These are phyloP conservation scores for Ptychoptera albimana DNA, from an alignment of 2,888 invertebrate genomes.

Conservation along the genomic window DNA sequence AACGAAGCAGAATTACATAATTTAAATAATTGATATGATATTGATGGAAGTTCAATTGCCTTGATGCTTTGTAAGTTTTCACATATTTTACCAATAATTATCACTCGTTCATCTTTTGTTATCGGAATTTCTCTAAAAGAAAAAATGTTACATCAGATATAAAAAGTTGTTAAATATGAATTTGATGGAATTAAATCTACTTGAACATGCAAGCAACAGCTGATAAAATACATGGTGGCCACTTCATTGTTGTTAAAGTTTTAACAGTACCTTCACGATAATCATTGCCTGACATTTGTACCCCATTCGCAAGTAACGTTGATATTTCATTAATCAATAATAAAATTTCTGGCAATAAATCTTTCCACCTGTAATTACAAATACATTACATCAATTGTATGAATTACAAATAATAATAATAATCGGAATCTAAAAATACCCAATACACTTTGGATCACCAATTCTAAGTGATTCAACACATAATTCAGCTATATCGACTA, in stretches of 20 bases:
- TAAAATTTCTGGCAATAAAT: constrained; percentile 40
- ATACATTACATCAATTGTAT: neutral
- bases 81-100: constrained; percentile 38
- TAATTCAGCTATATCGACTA: constrained; percentile 37
- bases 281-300: constrained; percentile 36
- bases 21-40: constrained; percentile 42
- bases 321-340: constrained; percentile 31
- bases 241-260: constrained; percentile 36
- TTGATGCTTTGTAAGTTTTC: constrained; percentile 34
- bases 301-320: constrained; percentile 33
- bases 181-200: constrained; percentile 24
- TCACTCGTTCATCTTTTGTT: constrained; percentile 34
- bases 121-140: constrained; percentile 34
- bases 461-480: constrained; percentile 37
- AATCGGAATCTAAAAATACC: constrained; percentile 17
- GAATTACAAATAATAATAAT: constrained; percentile 4
- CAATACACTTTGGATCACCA: constrained; percentile 33
- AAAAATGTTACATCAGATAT: neutral
- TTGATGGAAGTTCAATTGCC: constrained; percentile 42
- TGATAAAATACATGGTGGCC: constrained; percentile 37
- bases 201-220: constrained; percentile 45
- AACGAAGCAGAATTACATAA: constrained; percentile 32
- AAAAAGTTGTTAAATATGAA: neutral
- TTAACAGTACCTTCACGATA: constrained; percentile 37
- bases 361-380: constrained; percentile 39